Conservation (phyloP, 1,140 invertebrate genomes). For the Zelostemma sp. region DNA sequence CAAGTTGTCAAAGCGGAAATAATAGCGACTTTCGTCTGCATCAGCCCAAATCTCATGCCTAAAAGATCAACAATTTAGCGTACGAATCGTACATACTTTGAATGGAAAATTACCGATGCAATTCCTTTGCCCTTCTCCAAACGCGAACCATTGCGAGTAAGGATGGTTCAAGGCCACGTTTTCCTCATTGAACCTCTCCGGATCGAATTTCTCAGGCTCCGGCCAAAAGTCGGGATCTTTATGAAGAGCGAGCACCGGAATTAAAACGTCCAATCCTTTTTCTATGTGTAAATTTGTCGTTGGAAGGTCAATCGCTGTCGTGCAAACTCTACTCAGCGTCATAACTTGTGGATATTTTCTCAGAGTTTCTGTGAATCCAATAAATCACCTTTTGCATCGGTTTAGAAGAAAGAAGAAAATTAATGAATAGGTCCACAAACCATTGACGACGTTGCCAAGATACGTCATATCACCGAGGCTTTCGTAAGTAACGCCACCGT, state of each 20-base stretch:
- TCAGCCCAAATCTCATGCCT: too few species aligned
- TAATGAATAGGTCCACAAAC: conserved; percentile 21
- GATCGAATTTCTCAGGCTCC: conserved; percentile 74
- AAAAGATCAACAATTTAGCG: too few species aligned
- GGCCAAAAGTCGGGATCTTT: conserved; percentile 47
- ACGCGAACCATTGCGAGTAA: conserved; percentile 59
- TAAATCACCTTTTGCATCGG: background rate
- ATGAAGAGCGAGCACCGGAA: conserved; percentile 76
- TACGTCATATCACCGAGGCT: conserved; percentile 47
- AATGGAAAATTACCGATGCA: too few species aligned
- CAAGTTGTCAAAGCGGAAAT: too few species aligned
- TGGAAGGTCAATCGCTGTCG: conserved; percentile 71
- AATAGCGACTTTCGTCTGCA: too few species aligned
- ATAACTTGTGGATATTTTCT: conserved; percentile 75
- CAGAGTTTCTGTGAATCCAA: conserved; percentile 74
- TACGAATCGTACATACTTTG: too few species aligned
- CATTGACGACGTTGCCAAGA: conserved; percentile 44
- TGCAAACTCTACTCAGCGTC: conserved; percentile 71
- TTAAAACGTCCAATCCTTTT: conserved; percentile 73
- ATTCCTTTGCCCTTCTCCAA: conserved; percentile 70
- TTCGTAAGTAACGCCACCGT: conserved; percentile 38
- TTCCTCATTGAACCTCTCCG: conserved; percentile 71
- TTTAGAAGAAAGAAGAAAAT: too few species aligned
- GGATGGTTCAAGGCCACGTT: conserved; percentile 51
- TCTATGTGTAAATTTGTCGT: conserved; percentile 73